Conservation (phyloP, 2,888 invertebrate species). For the Tricholauxania praeusta region DNA sequence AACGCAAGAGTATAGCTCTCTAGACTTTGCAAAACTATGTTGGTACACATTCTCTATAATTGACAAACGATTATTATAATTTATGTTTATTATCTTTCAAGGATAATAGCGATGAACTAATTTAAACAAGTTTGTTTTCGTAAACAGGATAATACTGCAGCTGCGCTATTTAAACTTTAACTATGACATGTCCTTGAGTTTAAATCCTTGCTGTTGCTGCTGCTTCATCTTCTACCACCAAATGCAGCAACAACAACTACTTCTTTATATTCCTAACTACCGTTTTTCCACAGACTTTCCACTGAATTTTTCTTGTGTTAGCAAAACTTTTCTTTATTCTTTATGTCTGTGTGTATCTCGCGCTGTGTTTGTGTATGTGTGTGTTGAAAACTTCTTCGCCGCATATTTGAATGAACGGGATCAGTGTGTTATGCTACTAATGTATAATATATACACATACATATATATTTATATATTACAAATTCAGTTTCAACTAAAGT, state of each 20-base stretch:
- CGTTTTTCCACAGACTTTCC: constrained; percentile 15
- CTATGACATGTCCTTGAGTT: constrained; percentile 34
- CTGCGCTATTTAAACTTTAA: constrained; percentile 33
- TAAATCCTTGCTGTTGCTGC: constrained; percentile 19
- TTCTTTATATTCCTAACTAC: constrained; percentile 12
- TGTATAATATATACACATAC: too few species aligned
- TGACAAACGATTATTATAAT: too few species aligned
- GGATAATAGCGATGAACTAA: neutral
- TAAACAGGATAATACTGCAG: neutral
- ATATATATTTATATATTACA: too few species aligned
- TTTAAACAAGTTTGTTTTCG: neutral
- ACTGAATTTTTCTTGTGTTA: constrained; percentile 21
- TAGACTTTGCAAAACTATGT: too few species aligned
- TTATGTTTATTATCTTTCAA: neutral
- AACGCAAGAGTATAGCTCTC: too few species aligned
- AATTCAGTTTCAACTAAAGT: too few species aligned
- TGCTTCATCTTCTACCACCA: neutral
- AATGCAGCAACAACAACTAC: too few species aligned
- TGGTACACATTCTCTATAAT: too few species aligned
- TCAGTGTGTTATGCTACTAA: constrained; percentile 35
- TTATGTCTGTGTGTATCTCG: neutral
- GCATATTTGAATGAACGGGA: constrained; percentile 44
- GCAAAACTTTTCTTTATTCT: constrained; percentile 24
- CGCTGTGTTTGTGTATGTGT: constrained; percentile 22
- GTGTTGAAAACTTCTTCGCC: constrained; percentile 45